Evolutionary conservation across 2,113 vertebrate genomes (phyloP).

Genomic region (Mormyrus lacerda): DNA sequence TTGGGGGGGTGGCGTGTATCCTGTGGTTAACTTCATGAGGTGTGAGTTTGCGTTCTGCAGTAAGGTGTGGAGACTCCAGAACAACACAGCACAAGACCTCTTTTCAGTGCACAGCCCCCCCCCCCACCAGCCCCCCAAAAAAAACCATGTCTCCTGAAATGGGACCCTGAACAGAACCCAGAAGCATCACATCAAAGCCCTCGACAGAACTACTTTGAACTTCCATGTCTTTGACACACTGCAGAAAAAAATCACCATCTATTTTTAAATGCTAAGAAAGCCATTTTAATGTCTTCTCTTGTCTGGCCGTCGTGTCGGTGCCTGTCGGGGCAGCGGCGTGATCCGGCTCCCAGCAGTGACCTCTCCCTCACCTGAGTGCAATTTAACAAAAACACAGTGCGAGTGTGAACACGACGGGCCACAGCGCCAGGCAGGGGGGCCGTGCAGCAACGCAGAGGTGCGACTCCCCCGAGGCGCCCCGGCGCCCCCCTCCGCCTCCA

Average conservation of each 20-base stretch:
- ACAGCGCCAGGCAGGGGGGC: background rate
- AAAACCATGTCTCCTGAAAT: background rate
- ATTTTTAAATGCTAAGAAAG: background rate
- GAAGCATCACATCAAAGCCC: background rate
- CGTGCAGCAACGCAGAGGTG: background rate
- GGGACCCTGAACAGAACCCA: background rate
- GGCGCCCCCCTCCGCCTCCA: background rate
- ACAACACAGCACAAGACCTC: background rate
- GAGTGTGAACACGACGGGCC: background rate
- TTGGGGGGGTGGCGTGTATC: background rate
- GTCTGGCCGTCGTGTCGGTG: background rate
- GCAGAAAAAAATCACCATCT: background rate
- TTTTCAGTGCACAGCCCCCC: background rate
- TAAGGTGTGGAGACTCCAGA: background rate
- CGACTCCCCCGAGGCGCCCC: background rate
- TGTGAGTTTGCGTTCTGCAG: constrained; percentile 1
- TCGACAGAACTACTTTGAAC: background rate
- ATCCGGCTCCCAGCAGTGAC: background rate
- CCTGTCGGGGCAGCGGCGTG: background rate
- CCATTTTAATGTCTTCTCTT: background rate
- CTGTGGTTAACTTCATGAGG: background rate
- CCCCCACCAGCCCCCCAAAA: background rate
- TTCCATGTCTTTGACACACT: background rate
- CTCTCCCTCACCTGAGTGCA: constrained; percentile 3
- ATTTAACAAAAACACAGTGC: background rate